Conservation (phyloP, 2,113 vertebrate genomes). For the Semicossyphus pulcher region DNA sequence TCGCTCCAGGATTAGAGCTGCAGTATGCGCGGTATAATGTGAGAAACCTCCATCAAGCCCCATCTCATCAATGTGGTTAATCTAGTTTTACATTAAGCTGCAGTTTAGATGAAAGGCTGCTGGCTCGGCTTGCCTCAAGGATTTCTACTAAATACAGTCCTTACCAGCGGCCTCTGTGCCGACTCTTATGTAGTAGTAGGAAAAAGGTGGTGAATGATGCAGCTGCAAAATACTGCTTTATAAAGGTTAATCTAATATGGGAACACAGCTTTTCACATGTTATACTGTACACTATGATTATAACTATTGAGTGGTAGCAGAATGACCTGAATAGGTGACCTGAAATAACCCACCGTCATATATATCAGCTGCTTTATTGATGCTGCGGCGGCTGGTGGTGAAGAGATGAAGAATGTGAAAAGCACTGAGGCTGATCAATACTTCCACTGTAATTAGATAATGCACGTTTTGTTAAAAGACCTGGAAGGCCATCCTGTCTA, state of each 20-base stretch:
- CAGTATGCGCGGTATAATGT: constrained; percentile 5
- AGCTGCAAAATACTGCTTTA: too few relatives aligned
- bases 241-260: too few relatives aligned
- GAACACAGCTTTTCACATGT: background rate
- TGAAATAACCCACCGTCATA: background rate
- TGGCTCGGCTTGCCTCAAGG: constrained; percentile 20
- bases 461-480: background rate
- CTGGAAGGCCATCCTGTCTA: background rate
- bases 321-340: background rate
- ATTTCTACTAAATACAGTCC: constrained; percentile 25
- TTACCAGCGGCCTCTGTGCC: constrained; percentile 23
- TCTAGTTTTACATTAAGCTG: constrained; percentile 40
- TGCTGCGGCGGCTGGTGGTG: background rate
- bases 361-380: background rate
- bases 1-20: constrained; percentile 24
- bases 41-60: constrained; percentile 8
- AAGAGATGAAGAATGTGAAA: background rate
- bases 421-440: background rate
- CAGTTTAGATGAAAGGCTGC: constrained; percentile 20
- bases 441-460: background rate
- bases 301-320: background rate
- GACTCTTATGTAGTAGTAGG: constrained; percentile 23
- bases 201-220: constrained; percentile 36
- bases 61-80: constrained; percentile 24
- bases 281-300: background rate